Conservation (phyloP, 2,113 vertebrate genomes). For the Otus sunia region DNA sequence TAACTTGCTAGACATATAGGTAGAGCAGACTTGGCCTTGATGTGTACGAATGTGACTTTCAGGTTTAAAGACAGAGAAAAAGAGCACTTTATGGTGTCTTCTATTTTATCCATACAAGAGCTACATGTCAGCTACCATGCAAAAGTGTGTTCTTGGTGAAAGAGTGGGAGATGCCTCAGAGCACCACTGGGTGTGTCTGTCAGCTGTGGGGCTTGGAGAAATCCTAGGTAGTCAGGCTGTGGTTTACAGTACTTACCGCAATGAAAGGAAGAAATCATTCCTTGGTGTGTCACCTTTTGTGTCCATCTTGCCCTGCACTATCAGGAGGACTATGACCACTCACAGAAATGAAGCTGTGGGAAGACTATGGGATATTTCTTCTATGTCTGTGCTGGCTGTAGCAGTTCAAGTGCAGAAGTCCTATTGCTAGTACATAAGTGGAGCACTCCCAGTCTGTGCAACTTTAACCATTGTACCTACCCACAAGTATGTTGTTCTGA, state of each 20-base stretch:
- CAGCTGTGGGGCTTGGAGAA: not conserved
- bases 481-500: not conserved
- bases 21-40: not conserved
- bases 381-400: fast-evolving
- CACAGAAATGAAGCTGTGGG: not conserved
- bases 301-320: not conserved
- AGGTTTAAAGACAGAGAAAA: not conserved
- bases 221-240: not conserved
- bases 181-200: not conserved
- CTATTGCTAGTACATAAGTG: not conserved
- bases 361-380: not conserved
- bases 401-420: not conserved
- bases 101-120: not conserved
- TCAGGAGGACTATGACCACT: not conserved
- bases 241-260: not conserved
- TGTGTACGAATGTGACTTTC: not conserved
- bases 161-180: not conserved
- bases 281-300: not conserved
- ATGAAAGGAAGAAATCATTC: not conserved
- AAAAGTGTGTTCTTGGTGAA: not conserved
- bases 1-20: not conserved
- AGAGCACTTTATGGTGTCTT: not conserved
- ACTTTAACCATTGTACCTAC: not conserved
- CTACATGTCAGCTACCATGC: not conserved
- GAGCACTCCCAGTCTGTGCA: not conserved